Conservation (phyloP, 1,140 invertebrate species). For the Euschistus heros region DNA sequence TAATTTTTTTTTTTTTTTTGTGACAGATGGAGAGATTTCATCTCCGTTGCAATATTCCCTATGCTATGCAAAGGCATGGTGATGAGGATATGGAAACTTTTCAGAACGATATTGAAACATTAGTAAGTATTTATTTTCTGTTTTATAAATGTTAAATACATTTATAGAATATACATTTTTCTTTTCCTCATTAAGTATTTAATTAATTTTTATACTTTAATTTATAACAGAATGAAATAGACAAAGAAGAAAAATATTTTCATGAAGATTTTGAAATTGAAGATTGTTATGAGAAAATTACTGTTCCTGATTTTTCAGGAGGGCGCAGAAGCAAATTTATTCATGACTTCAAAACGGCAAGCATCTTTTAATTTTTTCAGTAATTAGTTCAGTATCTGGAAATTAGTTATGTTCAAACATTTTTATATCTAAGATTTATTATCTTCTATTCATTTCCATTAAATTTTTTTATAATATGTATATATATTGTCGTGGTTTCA, state of each 20-base stretch:
- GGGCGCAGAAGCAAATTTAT: slow-evolving; percentile 69
- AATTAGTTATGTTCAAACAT: too few species aligned
- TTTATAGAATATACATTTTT: not conserved
- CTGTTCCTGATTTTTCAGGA: slow-evolving; percentile 67
- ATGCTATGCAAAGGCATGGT: not conserved
- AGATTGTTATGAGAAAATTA: slow-evolving; percentile 59
- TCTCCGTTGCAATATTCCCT: not conserved
- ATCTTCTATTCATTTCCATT: too few species aligned
- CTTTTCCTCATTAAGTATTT: not conserved
- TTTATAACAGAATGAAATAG: slow-evolving; percentile 27
- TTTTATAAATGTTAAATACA: not conserved
- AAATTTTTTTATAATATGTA: too few species aligned
- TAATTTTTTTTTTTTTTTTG: not conserved
- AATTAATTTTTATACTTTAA: not conserved
- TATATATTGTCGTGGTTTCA: too few species aligned
- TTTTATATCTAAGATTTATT: too few species aligned
- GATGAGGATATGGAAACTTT: not conserved
- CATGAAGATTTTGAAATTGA: slow-evolving; percentile 68
- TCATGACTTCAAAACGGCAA: slow-evolving; percentile 73
- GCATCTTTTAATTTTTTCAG: slow-evolving; percentile 27
- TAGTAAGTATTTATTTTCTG: not conserved
- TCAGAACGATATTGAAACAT: not conserved
- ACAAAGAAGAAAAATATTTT: slow-evolving; percentile 42
- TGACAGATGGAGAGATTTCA: slow-evolving; percentile 11
- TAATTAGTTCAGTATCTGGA: too few species aligned